These are phyloP conservation scores for Gymnorhina tibicen DNA, from an alignment of 2,113 vertebrate genomes.

Conservation along the genomic window DNA sequence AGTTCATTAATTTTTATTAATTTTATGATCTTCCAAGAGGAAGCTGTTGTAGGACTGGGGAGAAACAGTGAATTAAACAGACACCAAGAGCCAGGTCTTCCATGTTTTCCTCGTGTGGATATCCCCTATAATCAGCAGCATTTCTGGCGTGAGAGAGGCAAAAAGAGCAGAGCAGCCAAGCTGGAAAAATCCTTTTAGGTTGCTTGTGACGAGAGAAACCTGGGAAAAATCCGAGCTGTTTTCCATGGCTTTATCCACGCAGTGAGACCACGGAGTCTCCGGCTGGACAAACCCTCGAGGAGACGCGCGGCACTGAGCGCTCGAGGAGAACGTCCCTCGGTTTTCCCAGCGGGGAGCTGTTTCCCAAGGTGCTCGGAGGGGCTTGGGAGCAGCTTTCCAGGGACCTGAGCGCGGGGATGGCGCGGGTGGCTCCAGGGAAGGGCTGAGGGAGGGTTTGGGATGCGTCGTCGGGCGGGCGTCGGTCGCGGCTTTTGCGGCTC, in stretches of 20 bases:
- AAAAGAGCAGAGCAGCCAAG: background rate
- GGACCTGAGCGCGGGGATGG: rapidly evolving
- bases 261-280: rapidly evolving
- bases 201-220: background rate
- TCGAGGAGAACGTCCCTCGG: background rate
- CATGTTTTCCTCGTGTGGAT: background rate
- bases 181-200: background rate
- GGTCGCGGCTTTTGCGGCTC: background rate
- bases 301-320: rapidly evolving
- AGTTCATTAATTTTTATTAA: background rate
- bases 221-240: background rate
- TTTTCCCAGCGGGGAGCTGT: background rate
- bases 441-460: background rate
- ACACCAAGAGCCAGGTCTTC: background rate
- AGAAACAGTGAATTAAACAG: background rate
- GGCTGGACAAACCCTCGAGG: background rate
- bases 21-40: background rate
- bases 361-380: background rate
- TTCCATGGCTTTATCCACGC: background rate
- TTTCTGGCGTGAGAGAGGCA: background rate
- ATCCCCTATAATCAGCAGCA: background rate
- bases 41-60: background rate
- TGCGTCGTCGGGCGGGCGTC: no score
- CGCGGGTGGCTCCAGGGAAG: background rate
- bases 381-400: background rate